phyloP scores from a whole-genome alignment of 2,113 vertebrate genomes.

The Indicator indicator region DNA sequence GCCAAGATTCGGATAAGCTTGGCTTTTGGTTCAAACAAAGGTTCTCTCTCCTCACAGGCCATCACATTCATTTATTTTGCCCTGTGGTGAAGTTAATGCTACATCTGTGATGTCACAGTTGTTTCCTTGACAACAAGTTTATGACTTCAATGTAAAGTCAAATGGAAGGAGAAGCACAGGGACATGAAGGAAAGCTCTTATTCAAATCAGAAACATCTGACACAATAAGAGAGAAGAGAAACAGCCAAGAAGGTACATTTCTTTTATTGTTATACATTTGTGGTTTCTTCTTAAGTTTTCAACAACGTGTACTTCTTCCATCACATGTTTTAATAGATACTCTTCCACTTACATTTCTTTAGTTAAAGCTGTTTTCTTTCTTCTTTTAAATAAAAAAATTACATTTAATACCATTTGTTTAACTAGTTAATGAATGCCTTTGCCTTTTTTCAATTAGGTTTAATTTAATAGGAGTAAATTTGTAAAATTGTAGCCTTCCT shows the following conservation, averaged over 20 bases:
- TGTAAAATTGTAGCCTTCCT: constrained; percentile 31
- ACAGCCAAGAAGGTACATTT: constrained; percentile 39
- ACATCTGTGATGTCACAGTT: constrained; percentile 48
- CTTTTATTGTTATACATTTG: constrained; percentile 44
- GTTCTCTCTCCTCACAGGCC: constrained; percentile 46
- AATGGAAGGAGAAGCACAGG: constrained; percentile 34
- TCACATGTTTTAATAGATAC: constrained; percentile 13
- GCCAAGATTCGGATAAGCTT: constrained; percentile 33
- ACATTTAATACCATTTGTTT: constrained; percentile 41
- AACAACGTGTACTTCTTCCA: neutral
- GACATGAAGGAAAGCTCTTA: constrained; percentile 32
- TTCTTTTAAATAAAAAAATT: constrained; percentile 52
- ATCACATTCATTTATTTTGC: constrained; percentile 54
- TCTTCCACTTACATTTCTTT: neutral
- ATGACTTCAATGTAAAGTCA: constrained; percentile 54
- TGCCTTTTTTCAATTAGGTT: constrained; percentile 62
- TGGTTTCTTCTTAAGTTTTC: constrained; percentile 47
- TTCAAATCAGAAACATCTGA: constrained; percentile 55
- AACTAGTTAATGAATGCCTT: constrained; percentile 36
- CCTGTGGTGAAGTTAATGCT: constrained; percentile 56
- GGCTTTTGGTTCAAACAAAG: constrained; percentile 62
- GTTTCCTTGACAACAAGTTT: constrained; percentile 48
- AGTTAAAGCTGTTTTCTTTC: constrained; percentile 23
- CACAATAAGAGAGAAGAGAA: constrained; percentile 21
- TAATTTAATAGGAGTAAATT: constrained; percentile 65